Base-by-base conservation (phyloP, 1,140 invertebrate genomes). In the Papilio aristodemus region DNA sequence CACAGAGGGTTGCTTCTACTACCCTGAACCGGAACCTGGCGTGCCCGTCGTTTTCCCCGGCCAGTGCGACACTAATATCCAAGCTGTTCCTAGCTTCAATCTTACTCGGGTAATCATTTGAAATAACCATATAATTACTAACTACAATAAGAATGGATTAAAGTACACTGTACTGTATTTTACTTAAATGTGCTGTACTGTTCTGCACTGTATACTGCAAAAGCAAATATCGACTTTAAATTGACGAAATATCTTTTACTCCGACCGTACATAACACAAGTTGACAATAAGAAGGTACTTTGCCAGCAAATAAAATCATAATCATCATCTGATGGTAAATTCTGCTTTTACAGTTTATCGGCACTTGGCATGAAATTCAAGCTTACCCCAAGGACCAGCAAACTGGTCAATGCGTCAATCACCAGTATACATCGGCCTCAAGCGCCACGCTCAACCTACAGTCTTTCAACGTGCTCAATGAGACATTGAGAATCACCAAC, bases 1-100 rank as follows among this genome's bases (percentile, higher is more conserved):
- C 14, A 70, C 69, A 14, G 70, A 74, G 1, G 85, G 81, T 10
- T 90, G 86, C 68, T 90, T 90, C 79, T 87, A 84, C 74, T 86
- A 71, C 68, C 86, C 87, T 6, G 81, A 87, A 19, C 80, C 84
- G 1, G 41, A 76, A 37, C 66, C 72, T 7, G 84, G 82, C 4
- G 68, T 72, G 3, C 81, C 81, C 7, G 86, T 90, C 0, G 67
- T 78, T 0, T 87, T 87, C 70, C 83, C 85, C 4, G 87, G 87
- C 68, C 78, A 81, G 62, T 90, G 87, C 60, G 77, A 86, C 58
- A 32, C 69, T 0, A 75, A 17, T 27, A 83, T 87, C 59, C 60
- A 73, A 59, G 81, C 76, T 6, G 64, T 79, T 6, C 7, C 71
- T 1, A 81, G 84, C 69, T 90, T 90, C 50, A 77, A 83, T 41